These are phyloP conservation scores for Myotis yumanensis DNA, from an alignment of 2,113 vertebrate genomes.

Conservation along the genomic window DNA sequence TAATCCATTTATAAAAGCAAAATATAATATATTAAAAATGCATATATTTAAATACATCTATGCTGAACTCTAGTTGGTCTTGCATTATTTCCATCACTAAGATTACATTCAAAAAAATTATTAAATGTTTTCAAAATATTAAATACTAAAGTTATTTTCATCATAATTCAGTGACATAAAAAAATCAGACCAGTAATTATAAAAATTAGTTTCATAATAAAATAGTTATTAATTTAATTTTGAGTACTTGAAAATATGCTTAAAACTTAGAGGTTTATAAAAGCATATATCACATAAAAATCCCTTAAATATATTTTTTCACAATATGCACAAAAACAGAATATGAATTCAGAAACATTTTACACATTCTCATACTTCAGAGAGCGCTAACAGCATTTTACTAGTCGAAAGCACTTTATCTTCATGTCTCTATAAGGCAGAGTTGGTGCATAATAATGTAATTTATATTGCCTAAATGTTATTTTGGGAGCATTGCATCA, in stretches of 20 bases:
- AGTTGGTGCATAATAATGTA: conserved; percentile 99
- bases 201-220: conserved; percentile 69
- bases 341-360: conserved; percentile 99
- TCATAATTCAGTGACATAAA: conserved; percentile 42
- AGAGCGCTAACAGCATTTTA: conserved; percentile 99
- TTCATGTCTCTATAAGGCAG: conserved; percentile 98
- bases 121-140: conserved; percentile 57
- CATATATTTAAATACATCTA: conserved; percentile 68
- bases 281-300: conserved; percentile 83
- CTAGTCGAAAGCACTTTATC: conserved; percentile 98
- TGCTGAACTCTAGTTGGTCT: conserved; percentile 34
- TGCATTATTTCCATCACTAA: conserved; percentile 45
- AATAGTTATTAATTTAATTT: conserved; percentile 65
- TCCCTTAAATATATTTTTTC: conserved; percentile 84
- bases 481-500: conserved; percentile 98
- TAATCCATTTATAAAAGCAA: conserved; percentile 60
- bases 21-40: conserved; percentile 68
- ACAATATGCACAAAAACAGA: conserved; percentile 90
- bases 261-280: conserved; percentile 69
- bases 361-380: conserved; percentile 99
- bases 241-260: conserved; percentile 73
- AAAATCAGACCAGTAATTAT: conserved; percentile 70
- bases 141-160: conserved; percentile 45
- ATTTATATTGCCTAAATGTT: conserved; percentile 99
- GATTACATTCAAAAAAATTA: conserved; percentile 17